These are phyloP conservation scores for Vollenhovia emeryi DNA, from an alignment of 1,140 invertebrate genomes.

Conservation along the genomic window DNA sequence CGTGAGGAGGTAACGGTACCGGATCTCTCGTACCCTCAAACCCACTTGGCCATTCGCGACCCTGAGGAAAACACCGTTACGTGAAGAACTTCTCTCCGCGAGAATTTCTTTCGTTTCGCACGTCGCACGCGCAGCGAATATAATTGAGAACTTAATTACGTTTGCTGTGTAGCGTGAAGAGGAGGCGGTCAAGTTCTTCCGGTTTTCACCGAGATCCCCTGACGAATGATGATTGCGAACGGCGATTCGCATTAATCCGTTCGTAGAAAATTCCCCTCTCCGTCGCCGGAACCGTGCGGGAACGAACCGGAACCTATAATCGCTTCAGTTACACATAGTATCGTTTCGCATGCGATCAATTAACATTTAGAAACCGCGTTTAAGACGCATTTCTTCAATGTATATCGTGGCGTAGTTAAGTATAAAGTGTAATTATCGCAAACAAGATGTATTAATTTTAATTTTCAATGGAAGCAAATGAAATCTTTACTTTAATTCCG, in stretches of 20 bases:
- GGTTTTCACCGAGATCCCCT: slow-evolving; percentile 32
- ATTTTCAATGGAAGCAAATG: not conserved
- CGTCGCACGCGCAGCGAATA: slow-evolving; percentile 11
- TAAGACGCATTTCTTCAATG: not conserved
- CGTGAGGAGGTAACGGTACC: slow-evolving; percentile 67
- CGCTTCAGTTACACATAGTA: slow-evolving; percentile 28
- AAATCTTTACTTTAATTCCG: not conserved
- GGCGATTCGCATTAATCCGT: slow-evolving; percentile 49
- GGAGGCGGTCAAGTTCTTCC: slow-evolving; percentile 19
- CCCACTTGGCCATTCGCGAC: slow-evolving; percentile 48
- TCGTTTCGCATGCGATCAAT: slow-evolving; percentile 14
- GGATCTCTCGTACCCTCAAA: slow-evolving; percentile 49
- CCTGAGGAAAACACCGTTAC: slow-evolving; percentile 49
- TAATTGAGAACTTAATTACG: slow-evolving; percentile 42
- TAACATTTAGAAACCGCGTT: slow-evolving; percentile 47
- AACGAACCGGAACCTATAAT: slow-evolving; percentile 56
- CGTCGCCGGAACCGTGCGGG: slow-evolving; percentile 45
- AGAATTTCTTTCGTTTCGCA: slow-evolving; percentile 40
- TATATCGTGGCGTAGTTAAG: not conserved
- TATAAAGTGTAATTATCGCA: not conserved
- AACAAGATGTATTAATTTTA: not conserved
- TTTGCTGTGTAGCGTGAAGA: not conserved
- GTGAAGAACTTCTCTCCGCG: slow-evolving; percentile 10
- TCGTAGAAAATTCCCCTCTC: slow-evolving; percentile 6
- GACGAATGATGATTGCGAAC: not conserved